These are phyloP conservation scores for Callyntrura sp. DNA, from an alignment of 2,888 invertebrate genomes.

Conservation along the genomic window DNA sequence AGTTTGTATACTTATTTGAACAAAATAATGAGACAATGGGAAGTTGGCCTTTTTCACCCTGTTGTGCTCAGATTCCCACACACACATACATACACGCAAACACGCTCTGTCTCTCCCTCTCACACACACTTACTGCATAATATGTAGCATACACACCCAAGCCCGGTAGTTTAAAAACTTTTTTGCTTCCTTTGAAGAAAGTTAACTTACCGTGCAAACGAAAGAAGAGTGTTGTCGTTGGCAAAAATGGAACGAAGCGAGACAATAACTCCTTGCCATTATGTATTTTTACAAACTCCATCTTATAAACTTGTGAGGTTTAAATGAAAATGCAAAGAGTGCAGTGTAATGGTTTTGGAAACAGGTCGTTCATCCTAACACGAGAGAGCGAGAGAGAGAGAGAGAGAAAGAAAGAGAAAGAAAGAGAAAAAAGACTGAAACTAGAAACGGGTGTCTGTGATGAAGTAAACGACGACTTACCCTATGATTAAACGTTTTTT, in stretches of 20 bases:
- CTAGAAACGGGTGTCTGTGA: background rate
- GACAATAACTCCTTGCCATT: slow-evolving; percentile 7
- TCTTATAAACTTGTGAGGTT: background rate
- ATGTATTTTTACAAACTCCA: background rate
- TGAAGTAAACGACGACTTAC: background rate
- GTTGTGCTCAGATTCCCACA: background rate
- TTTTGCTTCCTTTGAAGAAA: slow-evolving; percentile 41
- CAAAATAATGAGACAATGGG: slow-evolving; percentile 66
- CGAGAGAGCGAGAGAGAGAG: background rate
- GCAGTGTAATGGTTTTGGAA: slow-evolving; percentile 44
- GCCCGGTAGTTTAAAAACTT: slow-evolving; percentile 41
- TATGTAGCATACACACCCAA: background rate
- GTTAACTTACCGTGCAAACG: slow-evolving; percentile 51
- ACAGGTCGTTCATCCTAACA: slow-evolving; percentile 45
- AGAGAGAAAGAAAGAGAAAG: background rate
- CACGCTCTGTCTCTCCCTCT: no score
- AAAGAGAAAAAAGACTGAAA: background rate
- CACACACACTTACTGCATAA: background rate
- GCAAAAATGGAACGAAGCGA: background rate
- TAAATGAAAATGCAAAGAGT: slow-evolving; percentile 48
- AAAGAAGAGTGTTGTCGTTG: background rate
- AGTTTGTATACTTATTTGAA: slow-evolving; percentile 53
- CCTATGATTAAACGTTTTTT: background rate
- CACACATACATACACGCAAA: background rate
- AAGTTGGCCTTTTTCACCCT: slow-evolving; percentile 28